Evolutionary conservation across 2,113 vertebrate genomes (phyloP), one percentile per base, ranked within the genome.

Genomic region (Symphodus melops): DNA sequence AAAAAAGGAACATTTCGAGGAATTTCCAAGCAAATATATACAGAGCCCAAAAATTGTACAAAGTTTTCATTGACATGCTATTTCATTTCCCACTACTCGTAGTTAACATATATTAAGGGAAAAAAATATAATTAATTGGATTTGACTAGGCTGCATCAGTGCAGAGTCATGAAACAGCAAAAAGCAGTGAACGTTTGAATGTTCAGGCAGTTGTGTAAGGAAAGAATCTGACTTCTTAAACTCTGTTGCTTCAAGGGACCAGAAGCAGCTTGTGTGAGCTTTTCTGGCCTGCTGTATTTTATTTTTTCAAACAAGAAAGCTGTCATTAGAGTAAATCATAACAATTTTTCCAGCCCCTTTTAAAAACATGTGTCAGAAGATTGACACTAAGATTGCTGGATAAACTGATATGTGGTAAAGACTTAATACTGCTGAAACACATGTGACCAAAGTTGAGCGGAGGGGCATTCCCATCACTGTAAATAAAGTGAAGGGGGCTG

Each of bases 401-500:
- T 75, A 74, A 84, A 62, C 68, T 57, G 71, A 52, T 53, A 60
- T 36, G 54, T 61, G 49, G 46, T 25, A 36, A 52, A 64, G 61
- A 12, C 4, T 46, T 25, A 67, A 68, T 68, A 49, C 49, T 72
- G 65, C 52, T n/a, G 48, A 72, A 39, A 21, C 41, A 17, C 6
- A 49, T 68, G 63, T 3, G 25, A 69, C 56, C 56, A 66, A 55
- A 67, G 48, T 37, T 42, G 46, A 74, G 68, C 1, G n/a, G 36
- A 60, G 82, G 78, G 83, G 80, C 80, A 69, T 90, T 77, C 86
- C 86, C 79, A 76, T 48, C 68, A 57, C 67, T 67, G 70, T 84
- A 65, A 69, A 56, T 52, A 70, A 84, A 81, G 81, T 61, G 72
- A 54, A 62, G 77, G 72, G 33, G 63, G 68, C 28, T 57, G 61